Evolutionary conservation across 2,113 vertebrate species (phyloP), one percentile per base, ranked within the genome.

Genomic region (Acinonyx jubatus): DNA sequence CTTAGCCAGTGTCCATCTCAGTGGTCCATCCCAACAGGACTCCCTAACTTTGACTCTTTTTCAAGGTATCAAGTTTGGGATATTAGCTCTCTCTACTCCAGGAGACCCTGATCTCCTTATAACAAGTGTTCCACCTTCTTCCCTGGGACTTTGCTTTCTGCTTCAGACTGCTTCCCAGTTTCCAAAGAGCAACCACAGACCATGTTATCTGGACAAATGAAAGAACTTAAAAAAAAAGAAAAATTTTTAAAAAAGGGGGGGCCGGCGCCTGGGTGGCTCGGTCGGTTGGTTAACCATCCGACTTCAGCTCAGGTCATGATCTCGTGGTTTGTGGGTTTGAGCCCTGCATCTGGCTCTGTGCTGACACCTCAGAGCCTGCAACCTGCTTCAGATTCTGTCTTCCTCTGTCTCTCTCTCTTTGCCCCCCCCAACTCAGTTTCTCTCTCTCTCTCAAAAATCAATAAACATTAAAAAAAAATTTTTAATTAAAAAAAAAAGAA

Each of bases 141-240:
- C 33, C 50, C 14, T 41, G 50, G 48, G 41, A 11, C 65, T 87
- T 89, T 93, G 6, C 27, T 94, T 80, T 96, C 91, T 76, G 10
- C 31, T 55, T 97, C 27, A 33, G n/a, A 76, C 23, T 41, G 71
- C 61, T 85, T 82, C 33, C 33, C 57, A 79, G 48, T 69, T 96
- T 96, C 66, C 14, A 13, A 93, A 78, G n/a, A 79, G 21, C 50
- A 98, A n/a, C 13, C 31, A 27, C 18, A 33, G 87, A 41, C 48
- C 10, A 23, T 7, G 18, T 23, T 48, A 65, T 27, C 50, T 33
- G 63, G 29, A 8, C 68, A 91, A 82, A 87, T 7, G 5, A 71
- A 63, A 96, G n/a, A 31, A 27, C 4, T 16, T 0, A 9, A 45
- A 45, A 45, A 45, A 45, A 45, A 45, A 45, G 45, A 45, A 45